A percentile compares a stretch with the other conserved stretches of the same genome.
Evolutionary conservation across 2,888 invertebrate species (phyloP).

Genomic region (Drosophila suboccidentalis): DNA sequence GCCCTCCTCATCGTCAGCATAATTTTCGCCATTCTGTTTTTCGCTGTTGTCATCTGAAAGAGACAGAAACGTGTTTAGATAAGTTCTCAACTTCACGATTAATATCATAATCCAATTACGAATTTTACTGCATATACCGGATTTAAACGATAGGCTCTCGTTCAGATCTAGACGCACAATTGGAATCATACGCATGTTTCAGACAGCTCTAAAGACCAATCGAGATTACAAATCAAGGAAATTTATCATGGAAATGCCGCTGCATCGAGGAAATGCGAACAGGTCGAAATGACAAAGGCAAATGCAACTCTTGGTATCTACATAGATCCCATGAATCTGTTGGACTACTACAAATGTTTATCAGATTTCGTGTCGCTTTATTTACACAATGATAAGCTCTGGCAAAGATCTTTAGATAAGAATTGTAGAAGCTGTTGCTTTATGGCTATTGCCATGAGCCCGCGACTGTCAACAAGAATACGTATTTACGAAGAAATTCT

Average conservation of each 20-base stretch:
- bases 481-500: slow-evolving; percentile 4
- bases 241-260: slow-evolving; percentile 37
- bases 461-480: slow-evolving; percentile 11
- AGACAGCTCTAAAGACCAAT: too few relatives aligned
- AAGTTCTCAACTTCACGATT: background rate
- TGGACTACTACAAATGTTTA: slow-evolving; percentile 44
- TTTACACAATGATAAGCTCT: slow-evolving; percentile 66
- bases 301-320: slow-evolving; percentile 25
- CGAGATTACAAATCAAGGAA: slow-evolving; percentile 17
- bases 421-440: slow-evolving; percentile 39
- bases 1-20: slow-evolving; percentile 59
- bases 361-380: slow-evolving; percentile 56
- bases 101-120: background rate
- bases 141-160: slow-evolving; percentile 45
- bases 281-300: slow-evolving; percentile 16
- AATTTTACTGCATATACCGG: slow-evolving; percentile 58
- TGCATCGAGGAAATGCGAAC: slow-evolving; percentile 15
- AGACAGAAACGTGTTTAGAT: slow-evolving; percentile 16
- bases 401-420: slow-evolving; percentile 70
- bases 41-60: slow-evolving; percentile 64
- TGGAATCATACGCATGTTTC: slow-evolving; percentile 81
- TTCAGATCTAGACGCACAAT: slow-evolving; percentile 75
- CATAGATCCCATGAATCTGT: slow-evolving; percentile 7
- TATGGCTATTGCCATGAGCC: slow-evolving; percentile 19
- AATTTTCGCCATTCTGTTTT: slow-evolving; percentile 54